phyloP scores from a whole-genome alignment of 2,888 invertebrate genomes.

The Harmothoe impar region DNA sequence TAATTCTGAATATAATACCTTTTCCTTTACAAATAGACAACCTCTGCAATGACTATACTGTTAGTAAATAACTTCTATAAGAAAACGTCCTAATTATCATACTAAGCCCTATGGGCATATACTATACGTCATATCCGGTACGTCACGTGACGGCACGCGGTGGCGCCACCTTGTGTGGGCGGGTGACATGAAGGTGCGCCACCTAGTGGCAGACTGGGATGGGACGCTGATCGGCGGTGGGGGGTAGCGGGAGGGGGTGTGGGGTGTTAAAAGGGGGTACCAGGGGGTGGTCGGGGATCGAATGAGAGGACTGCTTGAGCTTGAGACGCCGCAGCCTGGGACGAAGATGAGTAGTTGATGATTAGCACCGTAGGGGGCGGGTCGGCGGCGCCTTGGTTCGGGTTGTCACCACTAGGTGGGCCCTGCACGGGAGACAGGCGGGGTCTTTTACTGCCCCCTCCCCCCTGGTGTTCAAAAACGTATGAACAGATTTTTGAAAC shows the following conservation, averaged over 20 bases:
- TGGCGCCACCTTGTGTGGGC: slow-evolving; percentile 50
- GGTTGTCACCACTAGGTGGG: slow-evolving; percentile 30
- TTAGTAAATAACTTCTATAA: no score
- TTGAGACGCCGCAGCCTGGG: slow-evolving; percentile 20
- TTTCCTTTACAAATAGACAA: no score
- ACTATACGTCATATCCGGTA: slow-evolving; percentile 37
- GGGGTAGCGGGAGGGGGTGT: neutral
- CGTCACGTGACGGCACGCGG: slow-evolving; percentile 47
- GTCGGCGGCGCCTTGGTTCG: slow-evolving; percentile 27
- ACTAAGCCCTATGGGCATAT: no score
- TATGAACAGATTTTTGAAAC: slow-evolving; percentile 48
- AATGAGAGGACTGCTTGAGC: neutral
- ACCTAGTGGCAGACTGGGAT: neutral
- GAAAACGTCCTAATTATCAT: no score
- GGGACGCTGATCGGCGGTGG: neutral
- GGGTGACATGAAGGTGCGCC: neutral
- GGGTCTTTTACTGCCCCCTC: neutral
- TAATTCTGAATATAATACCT: no score
- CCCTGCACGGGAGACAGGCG: neutral
- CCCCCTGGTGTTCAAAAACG: slow-evolving; percentile 20
- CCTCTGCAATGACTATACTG: no score
- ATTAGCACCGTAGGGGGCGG: slow-evolving; percentile 38
- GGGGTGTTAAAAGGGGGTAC: no score
- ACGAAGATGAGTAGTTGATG: slow-evolving; percentile 53
- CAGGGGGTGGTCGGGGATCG: neutral